phyloP scores from a whole-genome alignment of 2,797 vertebrate species.

The Florisuga fusca region DNA sequence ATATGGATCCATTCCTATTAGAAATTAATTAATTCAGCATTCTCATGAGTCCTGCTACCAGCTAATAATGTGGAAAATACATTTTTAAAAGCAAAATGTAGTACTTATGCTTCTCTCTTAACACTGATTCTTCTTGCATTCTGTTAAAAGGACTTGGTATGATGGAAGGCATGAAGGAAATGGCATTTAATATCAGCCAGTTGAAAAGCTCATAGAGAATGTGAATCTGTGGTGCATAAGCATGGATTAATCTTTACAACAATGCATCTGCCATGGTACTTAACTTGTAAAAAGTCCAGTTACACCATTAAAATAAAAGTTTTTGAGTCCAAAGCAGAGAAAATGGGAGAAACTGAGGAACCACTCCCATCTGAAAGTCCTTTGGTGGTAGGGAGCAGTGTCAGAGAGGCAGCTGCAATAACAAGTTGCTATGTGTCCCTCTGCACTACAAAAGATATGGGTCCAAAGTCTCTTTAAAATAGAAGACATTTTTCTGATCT shows the following conservation, averaged over 20 bases:
- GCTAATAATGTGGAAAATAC: background rate
- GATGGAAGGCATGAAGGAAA: background rate
- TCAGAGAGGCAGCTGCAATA: background rate
- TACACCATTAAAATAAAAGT: background rate
- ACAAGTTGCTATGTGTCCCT: background rate
- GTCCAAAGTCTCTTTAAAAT: background rate
- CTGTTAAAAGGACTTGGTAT: background rate
- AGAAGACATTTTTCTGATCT: background rate
- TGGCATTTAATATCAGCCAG: background rate
- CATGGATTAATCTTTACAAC: background rate
- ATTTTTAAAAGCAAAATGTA: background rate
- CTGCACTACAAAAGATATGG: accelerated
- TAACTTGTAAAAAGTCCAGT: background rate
- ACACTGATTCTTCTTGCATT: background rate
- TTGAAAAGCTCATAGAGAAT: background rate
- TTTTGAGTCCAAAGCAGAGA: background rate
- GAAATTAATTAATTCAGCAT: background rate
- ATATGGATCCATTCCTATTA: background rate
- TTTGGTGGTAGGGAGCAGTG: background rate
- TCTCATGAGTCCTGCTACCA: background rate
- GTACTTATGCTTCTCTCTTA: background rate
- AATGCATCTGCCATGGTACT: background rate
- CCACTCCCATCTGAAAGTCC: background rate
- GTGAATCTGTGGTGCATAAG: background rate
- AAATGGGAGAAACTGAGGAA: background rate